These are phyloP conservation scores for Mormyrops boulengeri DNA, from an alignment of 2,797 vertebrate genomes.

Conservation along the genomic window DNA sequence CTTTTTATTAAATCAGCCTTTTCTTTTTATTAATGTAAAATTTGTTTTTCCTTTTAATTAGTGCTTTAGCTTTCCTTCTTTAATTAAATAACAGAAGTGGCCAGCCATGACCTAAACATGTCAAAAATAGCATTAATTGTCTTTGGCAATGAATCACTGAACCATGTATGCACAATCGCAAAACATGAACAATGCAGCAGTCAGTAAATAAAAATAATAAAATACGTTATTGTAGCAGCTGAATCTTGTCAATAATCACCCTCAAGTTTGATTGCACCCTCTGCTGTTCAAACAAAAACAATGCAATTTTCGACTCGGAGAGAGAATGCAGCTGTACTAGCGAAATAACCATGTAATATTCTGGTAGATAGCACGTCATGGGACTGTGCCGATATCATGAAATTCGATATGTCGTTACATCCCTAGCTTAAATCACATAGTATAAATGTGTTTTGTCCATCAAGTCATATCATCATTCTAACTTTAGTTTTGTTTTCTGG, in stretches of 20 bases:
- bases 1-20: background rate
- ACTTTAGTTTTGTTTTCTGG: background rate
- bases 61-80: background rate
- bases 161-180: background rate
- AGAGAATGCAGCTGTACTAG: background rate
- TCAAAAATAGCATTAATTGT: background rate
- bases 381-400: background rate
- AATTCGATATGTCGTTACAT: background rate
- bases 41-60: background rate
- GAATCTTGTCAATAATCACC: background rate
- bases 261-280: background rate
- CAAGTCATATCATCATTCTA: background rate
- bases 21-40: background rate
- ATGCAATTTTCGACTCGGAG: background rate
- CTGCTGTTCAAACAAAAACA: background rate
- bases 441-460: background rate
- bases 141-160: background rate
- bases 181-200: background rate
- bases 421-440: background rate
- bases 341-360: background rate
- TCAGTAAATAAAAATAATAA: background rate
- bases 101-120: background rate
- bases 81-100: background rate
- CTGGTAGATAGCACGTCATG: no score
- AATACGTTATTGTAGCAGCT: background rate